Base-by-base conservation (phyloP, 2,888 invertebrate species). In the Platerodrilus igneus region DNA sequence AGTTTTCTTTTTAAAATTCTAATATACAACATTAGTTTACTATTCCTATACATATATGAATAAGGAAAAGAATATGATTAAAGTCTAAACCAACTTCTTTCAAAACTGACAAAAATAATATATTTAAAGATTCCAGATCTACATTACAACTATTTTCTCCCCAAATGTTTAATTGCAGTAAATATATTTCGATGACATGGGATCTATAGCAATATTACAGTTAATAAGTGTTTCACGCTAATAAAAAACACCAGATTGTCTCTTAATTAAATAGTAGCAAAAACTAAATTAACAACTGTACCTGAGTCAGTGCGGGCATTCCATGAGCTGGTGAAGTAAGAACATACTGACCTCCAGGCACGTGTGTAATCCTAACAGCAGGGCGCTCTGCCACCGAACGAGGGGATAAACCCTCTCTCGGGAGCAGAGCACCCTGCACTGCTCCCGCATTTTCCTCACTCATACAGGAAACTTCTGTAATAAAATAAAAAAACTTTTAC, bases 231-330 rank as follows among this genome's bases (percentile, higher is more conserved):
- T 19, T 19, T 19, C 5, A 19, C 19, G 7, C 19, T 19, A 6
- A 19, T 6, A 19, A 19, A 19, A 6, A 19, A 19, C 19, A 19
- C 7, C 5, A n/a, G n/a, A n/a, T 6, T 19, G 19, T 6, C 5
- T 19, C 19, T 6, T 19, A 6, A 6, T 19, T 19, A 8, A 5
- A 19, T 7, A 19, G 5, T 19, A 31, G 7, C 2, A 21, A 9
- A 20, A 31, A 16, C 7, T 5, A 34, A 2, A 15, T 46, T 31
- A n/a, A n/a, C 35, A 15, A 36, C 46, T 48, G 58, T 55, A 75
- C 74, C 70, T 75, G 75, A 39, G 73, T 61, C 28, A 74, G 65
- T 37, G 73, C 71, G 50, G 74, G 73, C 56, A 75, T 69, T 37
- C 52, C 50, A 30, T 63, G 63, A 10, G 62, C 48, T 50, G 64